Base-by-base conservation (phyloP, 1,140 invertebrate genomes). In the Scaptomyza pallida region DNA sequence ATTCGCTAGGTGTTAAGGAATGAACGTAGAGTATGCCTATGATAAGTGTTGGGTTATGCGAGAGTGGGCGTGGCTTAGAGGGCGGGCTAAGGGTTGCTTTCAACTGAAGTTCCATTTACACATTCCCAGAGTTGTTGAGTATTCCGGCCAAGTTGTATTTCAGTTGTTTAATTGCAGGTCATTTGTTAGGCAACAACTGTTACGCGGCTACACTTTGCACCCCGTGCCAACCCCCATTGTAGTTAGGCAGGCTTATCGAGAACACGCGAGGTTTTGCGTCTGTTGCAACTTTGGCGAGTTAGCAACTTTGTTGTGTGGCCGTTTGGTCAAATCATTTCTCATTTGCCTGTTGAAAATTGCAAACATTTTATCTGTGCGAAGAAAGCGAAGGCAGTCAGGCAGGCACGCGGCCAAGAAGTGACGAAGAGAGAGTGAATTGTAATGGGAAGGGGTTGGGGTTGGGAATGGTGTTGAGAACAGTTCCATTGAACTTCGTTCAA, bases 401-500 rank as follows among this genome's bases (percentile, higher is more conserved):
- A 23, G 44, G 54, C 15, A n/a, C 4, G 33, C 13, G 15, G n/a
- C n/a, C n/a, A n/a, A n/a, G n/a, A n/a, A n/a, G n/a, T n/a, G n/a
- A 19, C 13, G 10, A 30, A 15, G 12, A 4, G 12, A n/a, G 16
- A 12, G n/a, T 21, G 35, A 30, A 1, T 17, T 16, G 45, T 12
- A 2, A 1, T 10, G 2, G 15, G 16, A 23, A 8, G n/a, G 17
- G n/a, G n/a, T n/a, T n/a, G n/a, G n/a, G n/a, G n/a, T n/a, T n/a
- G n/a, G n/a, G n/a, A n/a, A 37, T n/a, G 47, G 37, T 23, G 37
- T n/a, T 35, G 52, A 56, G 60, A 37, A 30, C 48, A 37, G 50
- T 69, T 63, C 68, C 78, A 83, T 83, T 83, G 80, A 83, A 80
- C 80, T 85, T 79, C 78, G 78, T 55, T 83, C 67, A 85, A 67